Base-by-base conservation (phyloP, 2,113 vertebrate species). In the Oryzias curvinotus region DNA sequence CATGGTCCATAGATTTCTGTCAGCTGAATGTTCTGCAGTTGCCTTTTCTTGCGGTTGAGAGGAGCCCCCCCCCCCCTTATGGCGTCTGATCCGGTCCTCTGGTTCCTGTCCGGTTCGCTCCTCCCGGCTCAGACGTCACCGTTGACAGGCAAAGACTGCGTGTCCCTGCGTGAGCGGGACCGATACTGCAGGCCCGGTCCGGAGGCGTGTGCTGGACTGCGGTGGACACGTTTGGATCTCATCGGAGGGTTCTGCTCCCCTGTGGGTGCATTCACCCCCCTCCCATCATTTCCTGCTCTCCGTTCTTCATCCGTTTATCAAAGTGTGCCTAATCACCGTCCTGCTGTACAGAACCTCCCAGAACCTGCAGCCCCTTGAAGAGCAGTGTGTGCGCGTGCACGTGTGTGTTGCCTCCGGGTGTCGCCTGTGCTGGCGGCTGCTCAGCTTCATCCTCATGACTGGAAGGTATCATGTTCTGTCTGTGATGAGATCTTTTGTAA, bases 401-500 rank as follows among this genome's bases (percentile, higher is more conserved):
- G 19, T 51, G 23, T 52, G 21, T 16, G 26, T 52, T 26, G 21
- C 26, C 16, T 14, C 50, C 50, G 8, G 7, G 23, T 16, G 50
- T 52, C 26, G 2, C 14, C 6, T 4, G 23, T 28, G 14, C 28
- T 23, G 51, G 51, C 43, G 13, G 21, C 16, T n/a, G 23, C 4
- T 44, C 25, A 15, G 8, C 28, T 17, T 43, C 26, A 4, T 23
- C 7, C n/a, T 50, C 50, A 13, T 15, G 8, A 26, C 4, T 21
- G 14, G 36, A 36, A 36, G 36, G 36, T 36, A 12, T 36, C 36
- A n/a, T 47, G 44, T 47, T 47, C 18, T 18, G 14, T 47, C n/a
- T n/a, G n/a, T 47, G 45, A 47, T 47, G 45, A 77, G n/a, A 71
- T 87, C 88, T 91, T 87, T 84, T 91, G 81, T 80, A 73, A 80